phyloP scores from a whole-genome alignment of 1,140 invertebrate species.

The Chlorops oryzae region DNA sequence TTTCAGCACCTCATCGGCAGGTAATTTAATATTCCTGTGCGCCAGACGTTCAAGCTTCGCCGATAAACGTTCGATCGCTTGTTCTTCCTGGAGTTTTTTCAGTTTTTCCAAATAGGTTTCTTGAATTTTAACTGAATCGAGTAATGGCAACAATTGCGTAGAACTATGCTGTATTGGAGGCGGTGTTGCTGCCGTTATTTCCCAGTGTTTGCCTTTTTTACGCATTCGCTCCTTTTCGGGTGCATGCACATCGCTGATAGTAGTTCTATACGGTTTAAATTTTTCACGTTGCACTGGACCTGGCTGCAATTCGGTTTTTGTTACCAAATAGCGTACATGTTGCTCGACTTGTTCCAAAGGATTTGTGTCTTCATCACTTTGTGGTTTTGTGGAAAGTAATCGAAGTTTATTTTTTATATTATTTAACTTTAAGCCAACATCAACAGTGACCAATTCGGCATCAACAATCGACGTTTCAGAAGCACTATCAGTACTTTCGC shows the following conservation, averaged over 20 bases:
- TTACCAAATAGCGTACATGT: slow-evolving; percentile 56
- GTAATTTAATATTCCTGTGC: slow-evolving; percentile 17
- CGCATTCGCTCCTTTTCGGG: slow-evolving; percentile 56
- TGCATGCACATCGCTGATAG: slow-evolving; percentile 57
- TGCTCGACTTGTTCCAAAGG: slow-evolving; percentile 42
- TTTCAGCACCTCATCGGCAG: slow-evolving; percentile 24
- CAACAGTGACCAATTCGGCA: slow-evolving; percentile 28
- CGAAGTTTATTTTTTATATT: slow-evolving; percentile 10
- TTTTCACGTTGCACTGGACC: slow-evolving; percentile 40
- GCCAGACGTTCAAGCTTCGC: slow-evolving; percentile 10
- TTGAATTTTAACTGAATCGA: slow-evolving; percentile 39
- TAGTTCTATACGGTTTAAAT: slow-evolving; percentile 62
- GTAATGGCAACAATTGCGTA: slow-evolving; percentile 32
- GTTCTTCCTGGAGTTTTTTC: slow-evolving; percentile 35
- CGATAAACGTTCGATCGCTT: slow-evolving; percentile 37
- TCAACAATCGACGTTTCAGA: slow-evolving; percentile 1
- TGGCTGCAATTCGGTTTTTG: slow-evolving; percentile 53
- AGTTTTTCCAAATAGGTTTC: slow-evolving; percentile 29
- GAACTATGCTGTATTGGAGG: slow-evolving; percentile 48
- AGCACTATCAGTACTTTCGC: background rate
- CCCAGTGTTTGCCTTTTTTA: slow-evolving; percentile 58
- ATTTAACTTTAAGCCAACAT: slow-evolving; percentile 21
- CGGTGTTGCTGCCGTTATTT: slow-evolving; percentile 64
- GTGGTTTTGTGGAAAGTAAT: slow-evolving; percentile 1
- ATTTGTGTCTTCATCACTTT: no score